These are phyloP conservation scores for Nerophis lumbriciformis DNA, from an alignment of 2,113 vertebrate species.

Conservation along the genomic window DNA sequence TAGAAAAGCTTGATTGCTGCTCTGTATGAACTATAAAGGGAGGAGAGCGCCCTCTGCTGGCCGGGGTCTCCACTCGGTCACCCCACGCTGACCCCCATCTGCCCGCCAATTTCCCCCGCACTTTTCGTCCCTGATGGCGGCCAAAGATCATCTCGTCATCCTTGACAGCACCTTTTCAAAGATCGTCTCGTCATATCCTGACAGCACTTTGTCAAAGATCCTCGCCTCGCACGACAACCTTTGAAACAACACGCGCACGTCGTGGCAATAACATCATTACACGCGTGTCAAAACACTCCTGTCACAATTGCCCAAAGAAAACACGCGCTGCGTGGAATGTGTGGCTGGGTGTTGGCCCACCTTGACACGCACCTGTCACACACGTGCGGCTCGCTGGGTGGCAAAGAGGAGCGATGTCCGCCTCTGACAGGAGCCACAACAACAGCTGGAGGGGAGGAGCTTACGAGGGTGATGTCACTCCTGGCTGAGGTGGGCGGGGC, in stretches of 20 bases:
- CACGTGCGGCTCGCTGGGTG: slow-evolving; percentile 68
- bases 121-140: neutral
- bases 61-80: neutral
- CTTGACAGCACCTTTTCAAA: neutral
- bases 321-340: slow-evolving; percentile 35
- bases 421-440: slow-evolving; percentile 78
- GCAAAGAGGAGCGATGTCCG: slow-evolving; percentile 69
- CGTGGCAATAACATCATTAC: slow-evolving; percentile 65
- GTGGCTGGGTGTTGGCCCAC: slow-evolving; percentile 8
- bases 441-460: slow-evolving; percentile 64
- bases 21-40: neutral
- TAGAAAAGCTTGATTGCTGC: neutral
- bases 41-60: neutral
- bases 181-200: no score
- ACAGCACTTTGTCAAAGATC: no score
- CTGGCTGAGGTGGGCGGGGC: neutral
- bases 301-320: slow-evolving; percentile 15
- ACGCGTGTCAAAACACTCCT: slow-evolving; percentile 49
- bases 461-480: neutral
- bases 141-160: neutral
- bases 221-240: slow-evolving; percentile 1
- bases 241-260: slow-evolving; percentile 29
- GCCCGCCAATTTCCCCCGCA: neutral
- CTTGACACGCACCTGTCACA: slow-evolving; percentile 69
- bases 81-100: neutral